Conservation (phyloP, 2,888 invertebrate genomes). For the Fragum sueziense region DNA sequence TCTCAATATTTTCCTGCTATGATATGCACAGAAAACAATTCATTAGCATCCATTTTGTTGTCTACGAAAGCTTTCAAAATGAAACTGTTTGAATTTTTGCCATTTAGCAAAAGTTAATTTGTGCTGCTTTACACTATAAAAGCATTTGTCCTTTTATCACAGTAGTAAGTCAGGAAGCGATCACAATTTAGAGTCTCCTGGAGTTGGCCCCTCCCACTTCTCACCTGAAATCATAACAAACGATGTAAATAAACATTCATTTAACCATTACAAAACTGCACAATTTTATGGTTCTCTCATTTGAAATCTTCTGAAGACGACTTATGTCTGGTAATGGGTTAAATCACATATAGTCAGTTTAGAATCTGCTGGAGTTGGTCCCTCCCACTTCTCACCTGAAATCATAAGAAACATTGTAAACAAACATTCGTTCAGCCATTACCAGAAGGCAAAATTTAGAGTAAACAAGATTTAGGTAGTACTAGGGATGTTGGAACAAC, state of each 20-base stretch:
- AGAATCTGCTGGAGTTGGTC: conserved; percentile 36
- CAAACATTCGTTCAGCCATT: background rate
- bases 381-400: conserved; percentile 55
- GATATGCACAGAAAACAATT: too few relatives aligned
- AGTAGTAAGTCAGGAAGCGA: too few relatives aligned
- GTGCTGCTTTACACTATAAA: too few relatives aligned
- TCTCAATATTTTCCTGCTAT: too few relatives aligned
- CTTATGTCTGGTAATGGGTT: background rate
- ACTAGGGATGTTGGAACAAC: background rate
- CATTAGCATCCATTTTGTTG: too few relatives aligned
- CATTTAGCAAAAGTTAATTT: too few relatives aligned
- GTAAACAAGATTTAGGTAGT: background rate
- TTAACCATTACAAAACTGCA: background rate
- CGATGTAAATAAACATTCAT: background rate
- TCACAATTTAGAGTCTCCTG: conserved; percentile 18
- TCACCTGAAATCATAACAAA: conserved; percentile 32
- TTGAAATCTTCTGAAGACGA: background rate
- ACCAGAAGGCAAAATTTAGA: too few relatives aligned
- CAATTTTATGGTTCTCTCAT: too few relatives aligned
- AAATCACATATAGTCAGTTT: background rate
- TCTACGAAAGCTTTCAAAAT: too few relatives aligned
- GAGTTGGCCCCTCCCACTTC: conserved; percentile 51
- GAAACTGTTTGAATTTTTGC: too few relatives aligned
- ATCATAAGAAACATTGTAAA: background rate
- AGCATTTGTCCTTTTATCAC: too few relatives aligned